Conservation (phyloP, 2,888 invertebrate genomes). For the Rhingia campestris region DNA sequence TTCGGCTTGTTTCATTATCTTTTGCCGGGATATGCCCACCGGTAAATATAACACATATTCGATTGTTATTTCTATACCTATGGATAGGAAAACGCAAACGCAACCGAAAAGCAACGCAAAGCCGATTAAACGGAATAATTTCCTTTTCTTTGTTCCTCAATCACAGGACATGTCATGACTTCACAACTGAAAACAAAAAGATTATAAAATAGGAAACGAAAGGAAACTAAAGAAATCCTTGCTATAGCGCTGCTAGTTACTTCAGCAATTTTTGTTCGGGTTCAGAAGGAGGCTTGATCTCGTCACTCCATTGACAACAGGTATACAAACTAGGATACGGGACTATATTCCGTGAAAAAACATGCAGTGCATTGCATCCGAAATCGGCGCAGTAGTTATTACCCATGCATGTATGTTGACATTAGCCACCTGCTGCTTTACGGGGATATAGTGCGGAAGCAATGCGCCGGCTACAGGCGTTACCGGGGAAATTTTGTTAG, state of each 20-base stretch:
- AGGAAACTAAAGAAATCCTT: constrained; percentile 16
- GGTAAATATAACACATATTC: constrained; percentile 44
- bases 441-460: constrained; percentile 41
- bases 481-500: constrained; percentile 1
- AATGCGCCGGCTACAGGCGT: constrained; percentile 25
- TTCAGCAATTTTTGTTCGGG: not conserved
- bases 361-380: constrained; percentile 15
- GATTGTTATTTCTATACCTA: constrained; percentile 40
- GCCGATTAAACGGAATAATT: constrained; percentile 72
- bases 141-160: constrained; percentile 62
- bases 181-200: constrained; percentile 43
- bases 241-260: not conserved
- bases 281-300: constrained; percentile 25
- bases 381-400: constrained; percentile 20
- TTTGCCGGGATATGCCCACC: constrained; percentile 44
- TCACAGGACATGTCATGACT: constrained; percentile 70
- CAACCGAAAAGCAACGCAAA: constrained; percentile 45
- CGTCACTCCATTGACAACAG: constrained; percentile 38
- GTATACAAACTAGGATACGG: constrained; percentile 22
- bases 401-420: constrained; percentile 51
- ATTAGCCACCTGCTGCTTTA: constrained; percentile 41
- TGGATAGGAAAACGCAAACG: constrained; percentile 54
- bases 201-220: constrained; percentile 51
- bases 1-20: constrained; percentile 33
- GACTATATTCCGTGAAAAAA: not conserved